Base-by-base conservation (phyloP, 2,113 vertebrate species). In the Megaceryle maxima region DNA sequence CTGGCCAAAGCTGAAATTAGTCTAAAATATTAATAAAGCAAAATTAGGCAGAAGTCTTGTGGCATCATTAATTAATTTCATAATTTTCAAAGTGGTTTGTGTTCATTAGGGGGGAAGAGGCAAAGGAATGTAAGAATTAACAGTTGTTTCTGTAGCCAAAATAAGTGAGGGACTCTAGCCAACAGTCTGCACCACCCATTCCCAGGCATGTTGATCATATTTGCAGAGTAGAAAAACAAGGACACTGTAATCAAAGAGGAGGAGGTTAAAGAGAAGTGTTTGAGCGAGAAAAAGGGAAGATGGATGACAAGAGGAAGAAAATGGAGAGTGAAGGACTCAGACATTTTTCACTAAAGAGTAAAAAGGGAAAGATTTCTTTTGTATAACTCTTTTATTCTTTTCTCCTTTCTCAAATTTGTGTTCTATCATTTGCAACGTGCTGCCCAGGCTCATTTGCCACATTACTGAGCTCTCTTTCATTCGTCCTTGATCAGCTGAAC, bases 81-180 rank as follows among this genome's bases (percentile, higher is more conserved):
- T 83, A 59, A 50, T 94, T 92, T 95, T 96, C 64, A 63, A 74
- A 94, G 51, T 69, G 57, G 37, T 85, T 92, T 91, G 53, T 43
- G 28, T 69, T 96, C 67, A 76, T 44, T 79, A 89, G n/a, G 12
- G n/a, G n/a, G n/a, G 87, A 88, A 74, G 62, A 87, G n/a, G 37
- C 48, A 69, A 44, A 96, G 66, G 74, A 91, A 92, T 69, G 81
- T 69, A 92, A 83, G 62, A 91, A 96, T 86, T 96, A 95, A 89
- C 48, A 73, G 67, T 39, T 55, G 31, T 35, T 76, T 86, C 64
- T 95, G 76, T 81, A 93, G 83, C 76, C 88, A 93, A 95, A 95
- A 87, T 83, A 92, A 88, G 73, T 82, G 79, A 93, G 60, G 37
- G 46, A 67, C 41, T 90, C 82, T 57, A 88, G 83, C 90, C 79